phyloP scores from a whole-genome alignment of 2,797 vertebrate genomes.

The Trachops cirrhosus region DNA sequence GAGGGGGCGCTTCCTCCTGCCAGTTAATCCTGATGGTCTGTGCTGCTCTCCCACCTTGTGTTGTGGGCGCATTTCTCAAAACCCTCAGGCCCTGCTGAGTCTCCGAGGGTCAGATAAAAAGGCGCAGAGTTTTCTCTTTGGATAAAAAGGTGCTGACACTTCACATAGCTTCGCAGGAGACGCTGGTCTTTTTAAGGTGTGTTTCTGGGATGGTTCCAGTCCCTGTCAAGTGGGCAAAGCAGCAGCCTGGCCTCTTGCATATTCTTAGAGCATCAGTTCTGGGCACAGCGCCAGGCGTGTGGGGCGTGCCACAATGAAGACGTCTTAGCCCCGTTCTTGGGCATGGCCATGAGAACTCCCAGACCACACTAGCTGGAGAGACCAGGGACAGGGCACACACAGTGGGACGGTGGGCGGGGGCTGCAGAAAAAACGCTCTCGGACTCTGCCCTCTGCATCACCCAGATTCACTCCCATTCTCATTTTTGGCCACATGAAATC shows the following conservation, averaged over 20 bases:
- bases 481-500: neutral
- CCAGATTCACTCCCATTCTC: neutral
- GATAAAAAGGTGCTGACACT: neutral
- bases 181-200: neutral
- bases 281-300: neutral
- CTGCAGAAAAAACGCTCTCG: neutral
- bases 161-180: neutral
- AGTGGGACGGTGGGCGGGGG: accelerated
- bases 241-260: neutral
- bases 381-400: accelerated
- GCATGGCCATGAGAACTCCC: neutral
- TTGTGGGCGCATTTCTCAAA: neutral
- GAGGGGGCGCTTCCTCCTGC: no score
- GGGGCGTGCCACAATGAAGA: neutral
- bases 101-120: neutral
- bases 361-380: neutral
- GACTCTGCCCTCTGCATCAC: neutral
- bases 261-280: neutral
- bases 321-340: neutral
- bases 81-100: neutral
- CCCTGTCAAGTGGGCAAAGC: neutral
- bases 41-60: neutral
- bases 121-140: neutral
- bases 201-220: neutral
- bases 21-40: accelerated